Conservation (phyloP, 2,113 vertebrate genomes). For the Varanus komodoensis region DNA sequence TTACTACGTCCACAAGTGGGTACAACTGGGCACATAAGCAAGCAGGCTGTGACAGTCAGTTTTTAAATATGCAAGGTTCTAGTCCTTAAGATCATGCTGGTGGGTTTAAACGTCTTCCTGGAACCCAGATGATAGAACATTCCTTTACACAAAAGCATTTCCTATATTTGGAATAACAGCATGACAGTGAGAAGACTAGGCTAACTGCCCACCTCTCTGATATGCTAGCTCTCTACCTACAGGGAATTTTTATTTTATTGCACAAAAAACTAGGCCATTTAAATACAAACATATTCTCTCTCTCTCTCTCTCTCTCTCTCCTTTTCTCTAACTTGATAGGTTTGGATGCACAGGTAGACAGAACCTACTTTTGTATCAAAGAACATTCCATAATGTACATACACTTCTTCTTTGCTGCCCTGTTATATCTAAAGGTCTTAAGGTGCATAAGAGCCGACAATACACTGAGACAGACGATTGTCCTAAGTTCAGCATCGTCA, state of each 20-base stretch:
- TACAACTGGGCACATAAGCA: not conserved
- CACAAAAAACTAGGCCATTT: not conserved
- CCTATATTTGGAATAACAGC: not conserved
- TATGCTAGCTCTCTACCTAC: not conserved
- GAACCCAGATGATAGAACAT: not conserved
- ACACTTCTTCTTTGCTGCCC: not conserved
- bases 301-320: no score
- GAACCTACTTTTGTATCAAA: not conserved
- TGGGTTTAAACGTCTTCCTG: not conserved
- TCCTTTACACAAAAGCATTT: not conserved
- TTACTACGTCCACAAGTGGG: not conserved
- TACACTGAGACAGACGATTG: no score
- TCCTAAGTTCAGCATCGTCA: no score
- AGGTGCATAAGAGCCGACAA: no score
- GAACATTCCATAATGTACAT: not conserved
- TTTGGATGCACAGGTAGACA: not conserved
- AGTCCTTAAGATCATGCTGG: not conserved
- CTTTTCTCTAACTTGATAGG: not conserved
- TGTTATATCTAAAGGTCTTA: not conserved
- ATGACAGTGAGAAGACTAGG: not conserved
- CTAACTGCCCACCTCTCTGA: not conserved
- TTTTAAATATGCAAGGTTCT: not conserved
- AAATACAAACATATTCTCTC: not conserved
- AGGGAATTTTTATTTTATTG: not conserved
- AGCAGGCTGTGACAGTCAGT: not conserved